Percentiles rank a stretch among this genome's conserved stretches.
Conservation (phyloP, 2,113 vertebrate species). For the Cebidichthys violaceus region DNA sequence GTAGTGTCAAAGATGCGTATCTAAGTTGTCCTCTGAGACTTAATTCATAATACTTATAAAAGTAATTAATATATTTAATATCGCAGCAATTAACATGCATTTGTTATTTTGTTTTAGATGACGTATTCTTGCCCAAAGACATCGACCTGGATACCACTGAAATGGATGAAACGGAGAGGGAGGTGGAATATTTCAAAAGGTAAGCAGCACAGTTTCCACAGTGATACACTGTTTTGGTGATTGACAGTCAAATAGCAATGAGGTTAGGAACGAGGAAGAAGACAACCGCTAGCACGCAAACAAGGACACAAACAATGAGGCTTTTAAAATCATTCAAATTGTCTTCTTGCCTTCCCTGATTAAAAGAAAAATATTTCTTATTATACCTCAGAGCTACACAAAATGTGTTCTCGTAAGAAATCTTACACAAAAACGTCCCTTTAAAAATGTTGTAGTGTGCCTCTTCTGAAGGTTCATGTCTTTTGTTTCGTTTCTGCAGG, state of each 20-base stretch:
- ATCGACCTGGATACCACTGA: conserved; percentile 98
- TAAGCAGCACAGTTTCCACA: conserved; percentile 56
- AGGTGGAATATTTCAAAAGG: conserved; percentile 99
- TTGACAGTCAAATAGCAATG: not conserved
- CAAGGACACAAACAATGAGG: not conserved
- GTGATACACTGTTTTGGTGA: not conserved
- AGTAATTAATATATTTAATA: not conserved
- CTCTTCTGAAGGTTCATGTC: not conserved
- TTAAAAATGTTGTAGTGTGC: not conserved
- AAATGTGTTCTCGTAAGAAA: not conserved
- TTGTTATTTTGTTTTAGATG: conserved; percentile 85
- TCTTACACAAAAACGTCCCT: not conserved
- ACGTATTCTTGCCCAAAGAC: conserved; percentile 99
- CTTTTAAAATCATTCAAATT: not conserved
- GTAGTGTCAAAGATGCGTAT: not conserved
- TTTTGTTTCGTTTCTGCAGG: conserved; percentile 71
- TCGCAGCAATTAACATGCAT: not conserved
- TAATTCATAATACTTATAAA: not conserved
- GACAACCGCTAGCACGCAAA: not conserved
- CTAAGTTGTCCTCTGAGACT: not conserved
- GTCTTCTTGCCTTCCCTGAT: no score
- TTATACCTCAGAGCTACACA: not conserved
- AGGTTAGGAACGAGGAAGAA: not conserved
- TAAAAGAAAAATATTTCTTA: not conserved
- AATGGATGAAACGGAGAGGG: conserved; percentile 97